A percentile compares a stretch with the other conserved stretches of the same genome.
Evolutionary conservation across 1,140 invertebrate genomes (phyloP).

Genomic region (Hypothenemus hampei): DNA sequence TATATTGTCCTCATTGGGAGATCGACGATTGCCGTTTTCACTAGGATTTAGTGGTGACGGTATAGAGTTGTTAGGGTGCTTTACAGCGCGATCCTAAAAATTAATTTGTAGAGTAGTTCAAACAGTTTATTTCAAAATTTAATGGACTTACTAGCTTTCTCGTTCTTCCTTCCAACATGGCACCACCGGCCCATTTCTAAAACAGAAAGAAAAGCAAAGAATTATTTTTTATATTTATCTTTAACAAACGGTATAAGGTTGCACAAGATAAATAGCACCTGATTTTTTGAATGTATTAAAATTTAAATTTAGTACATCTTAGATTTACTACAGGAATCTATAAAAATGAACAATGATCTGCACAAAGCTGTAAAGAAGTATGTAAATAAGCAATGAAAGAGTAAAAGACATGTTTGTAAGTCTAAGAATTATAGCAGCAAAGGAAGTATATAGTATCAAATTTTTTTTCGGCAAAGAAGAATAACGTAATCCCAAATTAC

Average conservation of each 20-base stretch:
- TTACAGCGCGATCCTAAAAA: conserved; percentile 14
- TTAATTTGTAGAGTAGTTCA: conserved; percentile 48
- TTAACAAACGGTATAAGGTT: background rate
- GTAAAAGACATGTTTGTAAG: no score
- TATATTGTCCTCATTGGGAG: conserved; percentile 37
- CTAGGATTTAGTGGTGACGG: background rate
- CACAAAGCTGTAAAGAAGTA: background rate
- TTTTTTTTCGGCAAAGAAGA: no score
- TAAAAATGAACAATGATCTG: conserved; percentile 6
- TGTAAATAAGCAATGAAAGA: background rate
- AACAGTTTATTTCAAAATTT: conserved; percentile 10
- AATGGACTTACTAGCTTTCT: conserved; percentile 21
- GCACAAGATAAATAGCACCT: background rate
- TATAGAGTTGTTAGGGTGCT: background rate
- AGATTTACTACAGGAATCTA: background rate
- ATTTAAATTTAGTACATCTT: background rate
- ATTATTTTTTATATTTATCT: background rate
- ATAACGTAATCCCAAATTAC: no score
- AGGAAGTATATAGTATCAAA: no score
- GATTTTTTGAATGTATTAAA: background rate
- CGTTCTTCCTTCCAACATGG: conserved; percentile 35
- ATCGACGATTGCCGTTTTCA: conserved; percentile 2
- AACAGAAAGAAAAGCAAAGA: conserved; percentile 8
- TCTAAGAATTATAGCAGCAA: no score
- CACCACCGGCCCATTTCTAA: conserved; percentile 27